phyloP scores from a whole-genome alignment of 2,113 vertebrate species.

The Chloropsis cyanopogon region DNA sequence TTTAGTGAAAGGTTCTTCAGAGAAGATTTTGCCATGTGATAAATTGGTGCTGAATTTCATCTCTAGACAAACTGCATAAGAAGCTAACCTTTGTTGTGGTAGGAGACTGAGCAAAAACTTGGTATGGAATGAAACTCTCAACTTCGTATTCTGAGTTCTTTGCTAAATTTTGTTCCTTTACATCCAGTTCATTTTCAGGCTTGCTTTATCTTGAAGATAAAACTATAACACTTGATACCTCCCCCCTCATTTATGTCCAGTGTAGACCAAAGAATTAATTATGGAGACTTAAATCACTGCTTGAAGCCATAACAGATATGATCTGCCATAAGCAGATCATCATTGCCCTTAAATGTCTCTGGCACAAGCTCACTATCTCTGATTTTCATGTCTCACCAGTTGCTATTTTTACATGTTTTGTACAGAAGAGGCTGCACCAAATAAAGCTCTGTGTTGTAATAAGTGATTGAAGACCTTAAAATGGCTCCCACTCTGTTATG shows the following conservation, averaged over 20 bases:
- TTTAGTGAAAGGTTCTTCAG: background rate
- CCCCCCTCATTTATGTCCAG: background rate
- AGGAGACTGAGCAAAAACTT: background rate
- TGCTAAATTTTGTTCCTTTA: background rate
- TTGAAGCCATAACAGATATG: background rate
- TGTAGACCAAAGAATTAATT: background rate
- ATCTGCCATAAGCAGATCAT: too few species aligned
- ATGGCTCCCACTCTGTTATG: slow-evolving; percentile 19
- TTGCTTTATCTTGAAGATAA: background rate
- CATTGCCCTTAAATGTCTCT: slow-evolving; percentile 12
- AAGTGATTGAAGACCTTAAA: background rate
- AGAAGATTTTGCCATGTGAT: background rate
- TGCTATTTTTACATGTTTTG: background rate
- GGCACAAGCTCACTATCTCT: background rate
- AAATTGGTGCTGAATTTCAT: background rate
- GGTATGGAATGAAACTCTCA: background rate
- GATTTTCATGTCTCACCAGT: slow-evolving; percentile 21
- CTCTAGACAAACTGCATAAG: background rate
- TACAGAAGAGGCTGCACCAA: background rate
- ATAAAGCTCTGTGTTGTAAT: background rate
- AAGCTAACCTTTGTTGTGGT: background rate
- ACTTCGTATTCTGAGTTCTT: background rate
- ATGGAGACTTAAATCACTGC: background rate
- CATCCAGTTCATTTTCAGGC: background rate
- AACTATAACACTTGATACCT: background rate